phyloP scores from a whole-genome alignment of 2,113 vertebrate genomes.

The Pungitius pungitius region DNA sequence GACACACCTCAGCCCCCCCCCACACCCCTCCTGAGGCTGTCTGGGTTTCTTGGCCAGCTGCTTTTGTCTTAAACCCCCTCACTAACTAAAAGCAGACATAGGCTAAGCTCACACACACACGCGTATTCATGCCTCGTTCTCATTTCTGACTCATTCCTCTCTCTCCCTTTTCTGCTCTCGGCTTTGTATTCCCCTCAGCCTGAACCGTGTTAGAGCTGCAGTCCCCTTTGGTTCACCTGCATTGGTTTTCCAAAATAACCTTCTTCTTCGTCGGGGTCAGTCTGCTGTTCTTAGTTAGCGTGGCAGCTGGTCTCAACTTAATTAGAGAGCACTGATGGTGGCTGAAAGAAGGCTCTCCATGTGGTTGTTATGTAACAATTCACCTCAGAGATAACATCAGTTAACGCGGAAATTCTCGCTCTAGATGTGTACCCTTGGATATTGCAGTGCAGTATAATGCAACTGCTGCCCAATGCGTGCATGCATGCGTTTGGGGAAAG shows the following conservation, averaged over 20 bases:
- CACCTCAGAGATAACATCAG: slow-evolving; percentile 52
- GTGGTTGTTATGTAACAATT: slow-evolving; percentile 60
- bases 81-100: slow-evolving; percentile 29
- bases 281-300: slow-evolving; percentile 58
- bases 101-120: slow-evolving; percentile 8
- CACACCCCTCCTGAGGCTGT: slow-evolving; percentile 52
- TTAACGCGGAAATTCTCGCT: slow-evolving; percentile 24
- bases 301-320: slow-evolving; percentile 67
- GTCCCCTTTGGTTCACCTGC: slow-evolving; percentile 36
- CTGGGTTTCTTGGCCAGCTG: slow-evolving; percentile 20
- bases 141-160: slow-evolving; percentile 16
- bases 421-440: not conserved
- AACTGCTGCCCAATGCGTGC: slow-evolving; percentile 35
- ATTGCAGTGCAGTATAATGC: slow-evolving; percentile 31
- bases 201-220: slow-evolving; percentile 42
- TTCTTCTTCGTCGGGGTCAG: slow-evolving; percentile 44
- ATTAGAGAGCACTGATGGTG: slow-evolving; percentile 65
- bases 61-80: slow-evolving; percentile 41
- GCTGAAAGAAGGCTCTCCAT: slow-evolving; percentile 47
- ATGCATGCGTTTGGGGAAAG: slow-evolving; percentile 33
- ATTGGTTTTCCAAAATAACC: slow-evolving; percentile 59
- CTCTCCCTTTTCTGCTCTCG: not conserved
- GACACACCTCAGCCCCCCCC: slow-evolving; percentile 30
- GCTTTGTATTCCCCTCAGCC: slow-evolving; percentile 37
- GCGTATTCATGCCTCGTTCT: not conserved